These are phyloP conservation scores for Champsocephalus gunnari DNA, from an alignment of 2,797 vertebrate genomes.

Conservation along the genomic window DNA sequence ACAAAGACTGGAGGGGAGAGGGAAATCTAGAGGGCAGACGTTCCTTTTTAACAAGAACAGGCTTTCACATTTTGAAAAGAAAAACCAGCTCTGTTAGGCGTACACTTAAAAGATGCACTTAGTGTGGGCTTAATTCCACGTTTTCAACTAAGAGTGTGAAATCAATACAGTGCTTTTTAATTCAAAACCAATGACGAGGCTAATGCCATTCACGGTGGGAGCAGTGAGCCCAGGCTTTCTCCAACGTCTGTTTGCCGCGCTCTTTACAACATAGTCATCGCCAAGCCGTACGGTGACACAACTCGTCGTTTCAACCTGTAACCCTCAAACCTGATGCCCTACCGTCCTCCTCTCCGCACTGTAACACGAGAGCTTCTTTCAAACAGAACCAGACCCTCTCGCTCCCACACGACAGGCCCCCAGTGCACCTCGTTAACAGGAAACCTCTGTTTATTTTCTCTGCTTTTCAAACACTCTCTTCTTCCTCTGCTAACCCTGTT, in stretches of 20 bases:
- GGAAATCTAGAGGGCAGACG: conserved; percentile 59
- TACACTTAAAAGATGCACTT: conserved; percentile 25
- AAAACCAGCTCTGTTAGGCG: conserved; percentile 31
- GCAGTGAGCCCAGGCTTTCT: conserved; percentile 3
- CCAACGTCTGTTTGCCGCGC: conserved; percentile 35
- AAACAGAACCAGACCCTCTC: conserved; percentile 82
- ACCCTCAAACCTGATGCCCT: conserved; percentile 57
- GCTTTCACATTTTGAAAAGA: conserved; percentile 53
- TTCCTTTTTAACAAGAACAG: conserved; percentile 41
- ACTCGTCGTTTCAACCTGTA: conserved; percentile 72
- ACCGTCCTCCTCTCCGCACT: conserved; percentile 29
- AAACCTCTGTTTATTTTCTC: conserved; percentile 87
- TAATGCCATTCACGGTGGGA: conserved; percentile 16
- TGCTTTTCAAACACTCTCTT: conserved; percentile 81
- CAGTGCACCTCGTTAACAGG: conserved; percentile 83
- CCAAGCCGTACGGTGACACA: conserved; percentile 45
- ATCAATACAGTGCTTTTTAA: conserved; percentile 51
- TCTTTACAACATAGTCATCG: conserved; percentile 46
- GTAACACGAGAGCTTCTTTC: conserved; percentile 74
- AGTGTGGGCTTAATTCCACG: conserved; percentile 39
- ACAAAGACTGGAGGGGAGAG: conserved; percentile 58
- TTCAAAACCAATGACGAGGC: conserved; percentile 17
- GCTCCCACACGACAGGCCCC: conserved; percentile 74
- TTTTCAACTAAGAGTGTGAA: conserved; percentile 44
- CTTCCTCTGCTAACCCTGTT: conserved; percentile 77